These are phyloP conservation scores for Oxygymnocypris stewartii DNA, from an alignment of 2,113 vertebrate species.

Conservation along the genomic window DNA sequence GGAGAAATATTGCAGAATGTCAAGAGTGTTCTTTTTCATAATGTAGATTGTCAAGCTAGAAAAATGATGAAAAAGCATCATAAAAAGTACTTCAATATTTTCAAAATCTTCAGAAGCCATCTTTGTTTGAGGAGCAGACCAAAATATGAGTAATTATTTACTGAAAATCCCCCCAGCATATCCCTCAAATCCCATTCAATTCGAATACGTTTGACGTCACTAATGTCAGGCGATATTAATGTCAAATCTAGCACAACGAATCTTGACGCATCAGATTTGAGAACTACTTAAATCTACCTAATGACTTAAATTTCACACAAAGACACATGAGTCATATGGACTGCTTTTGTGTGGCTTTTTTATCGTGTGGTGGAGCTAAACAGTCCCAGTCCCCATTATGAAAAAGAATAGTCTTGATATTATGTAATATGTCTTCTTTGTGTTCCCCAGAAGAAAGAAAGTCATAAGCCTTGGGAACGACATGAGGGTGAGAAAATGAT, in stretches of 20 bases:
- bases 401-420: background rate
- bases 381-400: background rate
- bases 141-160: background rate
- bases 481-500: background rate
- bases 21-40: background rate
- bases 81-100: background rate
- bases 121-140: background rate
- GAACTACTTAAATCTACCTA: background rate
- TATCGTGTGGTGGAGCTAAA: background rate
- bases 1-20: conserved; percentile 15
- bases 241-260: background rate
- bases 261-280: background rate
- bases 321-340: background rate
- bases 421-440: background rate
- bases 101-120: background rate
- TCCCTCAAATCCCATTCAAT: too few species aligned
- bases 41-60: background rate
- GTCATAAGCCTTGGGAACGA: background rate
- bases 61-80: background rate
- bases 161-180: background rate
- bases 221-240: background rate
- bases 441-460: background rate
- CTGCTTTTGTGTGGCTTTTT: background rate
- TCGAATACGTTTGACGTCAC: background rate
- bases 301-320: background rate